Conservation (phyloP, 2,888 invertebrate genomes). For the Meiosimyza decipiens region DNA sequence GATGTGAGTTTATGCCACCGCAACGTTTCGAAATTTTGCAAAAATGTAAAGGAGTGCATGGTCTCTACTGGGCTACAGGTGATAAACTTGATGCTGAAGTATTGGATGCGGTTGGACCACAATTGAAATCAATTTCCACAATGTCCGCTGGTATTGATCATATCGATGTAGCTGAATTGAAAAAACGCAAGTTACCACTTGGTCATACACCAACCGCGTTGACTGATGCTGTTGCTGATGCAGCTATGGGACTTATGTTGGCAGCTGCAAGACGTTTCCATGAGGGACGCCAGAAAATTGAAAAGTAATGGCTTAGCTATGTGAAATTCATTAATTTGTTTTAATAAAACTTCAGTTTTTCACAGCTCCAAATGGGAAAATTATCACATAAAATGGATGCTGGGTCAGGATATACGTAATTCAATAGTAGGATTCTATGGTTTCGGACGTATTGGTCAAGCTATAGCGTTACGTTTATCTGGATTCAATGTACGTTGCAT, state of each 20-base stretch:
- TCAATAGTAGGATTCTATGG: conserved; percentile 87
- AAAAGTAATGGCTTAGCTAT: conserved; percentile 59
- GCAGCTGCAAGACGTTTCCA: conserved; percentile 81
- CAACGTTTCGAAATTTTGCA: conserved; percentile 58
- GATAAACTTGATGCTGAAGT: conserved; percentile 58
- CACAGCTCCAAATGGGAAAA: conserved; percentile 74
- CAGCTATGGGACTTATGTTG: conserved; percentile 81
- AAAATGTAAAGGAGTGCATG: conserved; percentile 61
- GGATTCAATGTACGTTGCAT: conserved; percentile 79
- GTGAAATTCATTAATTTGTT: too few relatives aligned
- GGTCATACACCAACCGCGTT: conserved; percentile 84
- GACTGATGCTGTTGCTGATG: conserved; percentile 83
- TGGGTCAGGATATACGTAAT: conserved; percentile 81
- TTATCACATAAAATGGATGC: conserved; percentile 78
- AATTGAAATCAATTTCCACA: conserved; percentile 80
- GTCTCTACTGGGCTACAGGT: conserved; percentile 61
- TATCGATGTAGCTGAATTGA: conserved; percentile 79
- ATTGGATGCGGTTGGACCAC: conserved; percentile 68
- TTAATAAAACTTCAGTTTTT: too few relatives aligned
- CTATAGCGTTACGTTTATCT: conserved; percentile 77
- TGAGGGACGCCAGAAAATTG: conserved; percentile 77
- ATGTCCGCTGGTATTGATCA: conserved; percentile 91
- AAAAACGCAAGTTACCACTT: conserved; percentile 76
- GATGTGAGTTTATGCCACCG: conserved; percentile 56
- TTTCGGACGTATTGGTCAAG: conserved; percentile 83